phyloP scores from a whole-genome alignment of 2,113 vertebrate species.

The Pedionomus torquatus region DNA sequence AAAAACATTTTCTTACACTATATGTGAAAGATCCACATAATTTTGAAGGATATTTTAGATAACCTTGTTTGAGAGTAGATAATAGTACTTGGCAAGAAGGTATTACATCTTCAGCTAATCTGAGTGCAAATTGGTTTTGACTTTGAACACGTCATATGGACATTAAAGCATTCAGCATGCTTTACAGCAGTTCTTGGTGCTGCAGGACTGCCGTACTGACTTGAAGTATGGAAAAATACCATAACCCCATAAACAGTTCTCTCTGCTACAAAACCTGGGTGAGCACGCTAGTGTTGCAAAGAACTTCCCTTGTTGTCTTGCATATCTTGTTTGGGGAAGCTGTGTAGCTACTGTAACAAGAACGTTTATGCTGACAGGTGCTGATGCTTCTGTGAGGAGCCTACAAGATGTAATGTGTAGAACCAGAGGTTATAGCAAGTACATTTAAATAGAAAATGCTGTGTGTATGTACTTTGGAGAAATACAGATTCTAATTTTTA shows the following conservation, averaged over 20 bases:
- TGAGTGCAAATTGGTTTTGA: not conserved
- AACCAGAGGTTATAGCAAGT: not conserved
- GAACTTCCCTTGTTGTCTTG: fast-evolving
- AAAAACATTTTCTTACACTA: not conserved
- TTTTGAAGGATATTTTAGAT: not conserved
- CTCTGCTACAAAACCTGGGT: not conserved
- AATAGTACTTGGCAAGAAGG: not conserved
- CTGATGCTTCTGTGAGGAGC: not conserved
- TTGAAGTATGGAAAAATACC: not conserved
- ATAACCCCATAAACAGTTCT: not conserved
- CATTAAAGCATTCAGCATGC: not conserved
- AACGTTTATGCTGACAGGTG: not conserved
- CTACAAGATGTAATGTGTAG: not conserved
- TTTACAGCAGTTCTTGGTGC: not conserved
- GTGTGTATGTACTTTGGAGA: not conserved
- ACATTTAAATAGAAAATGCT: not conserved
- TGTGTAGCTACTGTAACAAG: not conserved
- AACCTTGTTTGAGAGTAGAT: not conserved
- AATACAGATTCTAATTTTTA: not conserved
- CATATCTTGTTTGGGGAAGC: not conserved
- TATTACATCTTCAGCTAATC: not conserved
- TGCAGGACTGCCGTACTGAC: not conserved
- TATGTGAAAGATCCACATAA: fast-evolving
- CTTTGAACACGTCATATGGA: not conserved
- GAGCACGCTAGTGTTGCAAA: fast-evolving